Evolutionary conservation across 2,113 vertebrate species (phyloP).

Genomic region (Gnathonemus echidnorhynchus): DNA sequence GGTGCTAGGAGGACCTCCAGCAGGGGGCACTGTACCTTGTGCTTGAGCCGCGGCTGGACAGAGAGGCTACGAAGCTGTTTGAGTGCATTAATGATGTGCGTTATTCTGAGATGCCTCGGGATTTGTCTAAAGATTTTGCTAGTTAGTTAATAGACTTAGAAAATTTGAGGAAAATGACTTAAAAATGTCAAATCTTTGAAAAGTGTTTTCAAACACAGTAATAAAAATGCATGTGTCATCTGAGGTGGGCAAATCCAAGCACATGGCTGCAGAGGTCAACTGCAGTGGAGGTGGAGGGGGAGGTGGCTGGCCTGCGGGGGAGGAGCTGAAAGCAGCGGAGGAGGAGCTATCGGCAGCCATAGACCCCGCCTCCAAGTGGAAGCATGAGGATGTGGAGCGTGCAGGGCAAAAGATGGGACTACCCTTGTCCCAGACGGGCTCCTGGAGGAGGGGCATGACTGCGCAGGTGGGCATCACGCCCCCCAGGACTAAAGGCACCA

Average conservation of each 20-base stretch:
- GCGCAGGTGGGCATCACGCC: slow-evolving; percentile 61
- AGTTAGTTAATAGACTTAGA: background rate
- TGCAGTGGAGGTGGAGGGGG: slow-evolving; percentile 42
- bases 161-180: background rate
- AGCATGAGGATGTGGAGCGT: slow-evolving; percentile 67
- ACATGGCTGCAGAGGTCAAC: slow-evolving; percentile 28
- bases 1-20: background rate
- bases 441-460: slow-evolving; percentile 79
- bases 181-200: background rate
- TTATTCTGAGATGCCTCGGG: background rate
- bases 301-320: slow-evolving; percentile 55
- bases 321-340: slow-evolving; percentile 65
- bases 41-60: background rate
- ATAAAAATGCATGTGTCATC: background rate
- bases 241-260: slow-evolving; percentile 3
- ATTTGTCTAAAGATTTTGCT: background rate
- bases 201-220: background rate
- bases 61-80: background rate
- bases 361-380: slow-evolving; percentile 63
- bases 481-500: slow-evolving; percentile 62
- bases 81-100: background rate
- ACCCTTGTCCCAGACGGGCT: slow-evolving; percentile 69
- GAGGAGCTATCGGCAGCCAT: slow-evolving; percentile 56
- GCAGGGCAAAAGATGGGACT: slow-evolving; percentile 59
- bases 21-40: background rate